phyloP scores from a whole-genome alignment of 2,797 vertebrate species.

The Rhabdomys pumilio region DNA sequence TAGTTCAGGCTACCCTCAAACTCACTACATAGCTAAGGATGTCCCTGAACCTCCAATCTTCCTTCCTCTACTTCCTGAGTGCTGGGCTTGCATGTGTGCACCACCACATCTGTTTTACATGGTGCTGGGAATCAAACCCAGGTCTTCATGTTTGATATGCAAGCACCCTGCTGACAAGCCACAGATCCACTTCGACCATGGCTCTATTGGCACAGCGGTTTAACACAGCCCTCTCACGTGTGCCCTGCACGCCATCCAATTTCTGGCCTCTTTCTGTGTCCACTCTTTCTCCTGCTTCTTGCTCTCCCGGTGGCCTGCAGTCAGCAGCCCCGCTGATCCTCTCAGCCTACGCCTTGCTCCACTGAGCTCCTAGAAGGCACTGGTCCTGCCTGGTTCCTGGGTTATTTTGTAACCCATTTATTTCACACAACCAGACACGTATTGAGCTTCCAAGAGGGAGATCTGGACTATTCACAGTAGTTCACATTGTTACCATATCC shows the following conservation, averaged over 20 bases:
- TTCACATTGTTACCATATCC: rapidly evolving
- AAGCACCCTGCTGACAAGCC: neutral
- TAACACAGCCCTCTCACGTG: neutral
- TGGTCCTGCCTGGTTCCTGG: neutral
- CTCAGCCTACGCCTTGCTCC: neutral
- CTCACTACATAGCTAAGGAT: neutral
- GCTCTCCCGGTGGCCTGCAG: neutral
- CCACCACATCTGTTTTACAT: neutral
- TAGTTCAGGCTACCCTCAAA: neutral
- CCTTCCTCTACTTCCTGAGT: neutral
- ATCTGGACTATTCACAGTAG: rapidly evolving
- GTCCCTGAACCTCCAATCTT: neutral
- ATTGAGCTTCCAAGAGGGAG: neutral
- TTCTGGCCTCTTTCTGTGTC: neutral
- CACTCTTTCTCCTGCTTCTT: neutral
- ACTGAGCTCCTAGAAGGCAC: neutral
- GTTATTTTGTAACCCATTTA: neutral
- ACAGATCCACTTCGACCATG: rapidly evolving
- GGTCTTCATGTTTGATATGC: no score
- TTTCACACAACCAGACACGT: neutral
- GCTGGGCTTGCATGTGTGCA: neutral
- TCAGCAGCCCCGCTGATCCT: rapidly evolving
- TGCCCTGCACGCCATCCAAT: no score
- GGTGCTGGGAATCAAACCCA: neutral
- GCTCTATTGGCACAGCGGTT: rapidly evolving